Evolutionary conservation across 2,888 invertebrate genomes (phyloP).

Genomic region (Aphidius colemani): DNA sequence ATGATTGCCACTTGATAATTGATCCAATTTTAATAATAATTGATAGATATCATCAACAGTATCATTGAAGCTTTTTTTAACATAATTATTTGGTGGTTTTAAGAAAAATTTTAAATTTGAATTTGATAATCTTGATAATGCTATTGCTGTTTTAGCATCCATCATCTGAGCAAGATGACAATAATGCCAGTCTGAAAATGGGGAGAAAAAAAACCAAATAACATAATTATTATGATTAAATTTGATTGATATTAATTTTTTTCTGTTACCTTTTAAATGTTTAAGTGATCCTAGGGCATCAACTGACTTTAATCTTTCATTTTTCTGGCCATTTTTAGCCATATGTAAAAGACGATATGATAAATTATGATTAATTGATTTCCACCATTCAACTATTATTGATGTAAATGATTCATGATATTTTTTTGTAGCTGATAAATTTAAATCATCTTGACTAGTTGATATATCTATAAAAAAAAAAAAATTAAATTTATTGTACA

Average conservation of each 20-base stretch:
- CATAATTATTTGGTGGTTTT: slow-evolving; percentile 66
- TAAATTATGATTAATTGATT: slow-evolving; percentile 68
- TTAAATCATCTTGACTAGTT: slow-evolving; percentile 40
- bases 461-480: slow-evolving; percentile 17
- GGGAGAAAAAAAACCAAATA: slow-evolving; percentile 35
- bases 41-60: slow-evolving; percentile 47
- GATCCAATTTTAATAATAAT: slow-evolving; percentile 47
- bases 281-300: slow-evolving; percentile 70
- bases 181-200: slow-evolving; percentile 65
- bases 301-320: slow-evolving; percentile 69
- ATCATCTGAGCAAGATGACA: slow-evolving; percentile 79
- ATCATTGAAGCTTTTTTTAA: slow-evolving; percentile 58
- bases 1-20: slow-evolving; percentile 46
- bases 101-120: slow-evolving; percentile 77
- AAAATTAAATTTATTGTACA: slow-evolving; percentile 8
- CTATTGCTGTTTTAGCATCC: slow-evolving; percentile 76
- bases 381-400: slow-evolving; percentile 63
- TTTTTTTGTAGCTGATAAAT: slow-evolving; percentile 31
- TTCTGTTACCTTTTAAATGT: slow-evolving; percentile 64
- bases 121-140: slow-evolving; percentile 73
- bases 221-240: slow-evolving; percentile 2
- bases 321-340: slow-evolving; percentile 68
- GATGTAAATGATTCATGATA: background rate
- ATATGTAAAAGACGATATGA: slow-evolving; percentile 71
- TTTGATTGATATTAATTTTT: slow-evolving; percentile 3